phyloP scores from a whole-genome alignment of 64 coral and sea anemone genomes.

The Acropora tenuis region DNA sequence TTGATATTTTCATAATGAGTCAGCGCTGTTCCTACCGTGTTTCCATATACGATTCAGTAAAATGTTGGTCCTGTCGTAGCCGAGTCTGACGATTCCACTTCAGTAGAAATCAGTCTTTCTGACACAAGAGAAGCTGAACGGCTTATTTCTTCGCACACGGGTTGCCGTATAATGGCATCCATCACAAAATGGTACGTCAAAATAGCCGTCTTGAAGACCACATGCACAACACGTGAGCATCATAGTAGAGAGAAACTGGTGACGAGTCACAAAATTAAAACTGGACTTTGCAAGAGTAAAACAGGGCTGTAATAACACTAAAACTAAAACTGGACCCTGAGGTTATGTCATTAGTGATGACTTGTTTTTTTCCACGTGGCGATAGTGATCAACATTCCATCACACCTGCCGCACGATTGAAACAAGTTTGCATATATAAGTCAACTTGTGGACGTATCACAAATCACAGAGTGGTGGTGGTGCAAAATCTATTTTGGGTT shows the following conservation, averaged over 20 bases:
- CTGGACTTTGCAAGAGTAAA: slow-evolving; percentile 49
- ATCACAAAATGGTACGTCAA: not conserved
- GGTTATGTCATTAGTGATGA: no score
- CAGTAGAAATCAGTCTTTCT: not conserved
- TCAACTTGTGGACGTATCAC: no score
- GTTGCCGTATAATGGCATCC: slow-evolving; percentile 34
- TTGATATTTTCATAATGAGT: slow-evolving; percentile 45
- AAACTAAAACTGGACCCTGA: no score
- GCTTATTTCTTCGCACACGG: slow-evolving; percentile 21
- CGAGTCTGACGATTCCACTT: slow-evolving; percentile 10
- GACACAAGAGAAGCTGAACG: not conserved
- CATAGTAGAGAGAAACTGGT: not conserved
- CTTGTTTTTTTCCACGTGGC: no score
- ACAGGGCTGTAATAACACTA: no score
- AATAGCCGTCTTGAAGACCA: not conserved
- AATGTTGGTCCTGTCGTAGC: slow-evolving; percentile 45
- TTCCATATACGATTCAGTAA: no score
- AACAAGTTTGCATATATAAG: no score
- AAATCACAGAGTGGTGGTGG: no score
- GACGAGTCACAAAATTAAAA: not conserved
- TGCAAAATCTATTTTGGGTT: no score
- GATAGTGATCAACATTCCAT: no score
- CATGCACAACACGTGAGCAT: not conserved
- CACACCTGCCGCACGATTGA: no score
- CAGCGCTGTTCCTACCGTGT: no score